Base-by-base conservation (phyloP, 2,888 invertebrate species). In the Stenichneumon culpator region DNA sequence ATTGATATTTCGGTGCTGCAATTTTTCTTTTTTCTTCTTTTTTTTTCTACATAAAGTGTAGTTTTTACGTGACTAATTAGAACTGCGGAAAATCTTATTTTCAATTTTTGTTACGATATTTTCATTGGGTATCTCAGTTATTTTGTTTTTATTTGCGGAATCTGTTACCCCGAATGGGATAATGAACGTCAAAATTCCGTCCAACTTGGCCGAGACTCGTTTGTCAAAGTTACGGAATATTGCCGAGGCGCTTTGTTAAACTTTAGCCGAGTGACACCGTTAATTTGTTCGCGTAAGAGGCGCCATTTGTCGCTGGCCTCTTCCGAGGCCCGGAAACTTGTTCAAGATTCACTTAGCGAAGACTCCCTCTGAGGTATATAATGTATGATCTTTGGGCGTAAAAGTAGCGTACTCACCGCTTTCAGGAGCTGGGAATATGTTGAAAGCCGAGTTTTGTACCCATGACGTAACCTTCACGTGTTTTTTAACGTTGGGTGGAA, bases 381-480 rank as follows among this genome's bases (percentile, higher is more conserved):
- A 65, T 44, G 52, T 44, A 73, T 32, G 72, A 65, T 36, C 25
- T 22, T 50, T 19, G 22, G 25, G 54, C 16, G 32, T 16, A 16
- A 77, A 80, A 72, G 57, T 81, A 44, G 60, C 72, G 32, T 86
- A 92, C 93, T 93, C 89, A 94, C 96, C 96, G 90, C 96, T 96
- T 93, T 96, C 96, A 60, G 96, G 96, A 90, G 96, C 96, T 52
- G 97, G 97, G 93, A 96, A 97, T 91, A 98, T 97, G 94, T 96
- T 97, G 95, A 97, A 96, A 89, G 96, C 96, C 80, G 97, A 97
- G 90, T 97, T 97, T 93, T 97, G 97, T 87, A 97, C 96, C 99
- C 99, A 99, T 77, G 98, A 97, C 47, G 98, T 98, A 86, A 97
- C 96, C 94, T 96, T 96, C 90, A 98, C 97, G 93, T 98, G 97